phyloP scores from a whole-genome alignment of 2,888 invertebrate genomes.

The Cyclophora albipunctata region DNA sequence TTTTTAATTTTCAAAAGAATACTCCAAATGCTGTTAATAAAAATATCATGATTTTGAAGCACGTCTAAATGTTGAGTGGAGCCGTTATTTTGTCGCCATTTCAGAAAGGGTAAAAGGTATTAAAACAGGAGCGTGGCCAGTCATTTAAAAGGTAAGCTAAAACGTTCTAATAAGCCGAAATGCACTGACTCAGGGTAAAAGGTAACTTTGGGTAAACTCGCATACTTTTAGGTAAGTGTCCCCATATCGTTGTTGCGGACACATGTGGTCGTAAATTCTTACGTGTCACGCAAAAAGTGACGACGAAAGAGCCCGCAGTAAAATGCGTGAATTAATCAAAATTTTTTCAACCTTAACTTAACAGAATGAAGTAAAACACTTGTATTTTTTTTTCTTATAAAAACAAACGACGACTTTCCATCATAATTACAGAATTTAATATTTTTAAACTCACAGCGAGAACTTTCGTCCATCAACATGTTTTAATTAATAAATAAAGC shows the following conservation, averaged over 20 bases:
- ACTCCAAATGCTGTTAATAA: too few species aligned
- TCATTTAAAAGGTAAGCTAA: constrained; percentile 11
- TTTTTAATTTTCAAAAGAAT: too few species aligned
- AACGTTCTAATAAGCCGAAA: constrained; percentile 16
- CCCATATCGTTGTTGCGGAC: constrained; percentile 10
- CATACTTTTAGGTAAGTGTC: constrained; percentile 11
- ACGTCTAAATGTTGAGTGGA: background rate
- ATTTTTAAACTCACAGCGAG: too few species aligned
- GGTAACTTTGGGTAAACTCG: background rate
- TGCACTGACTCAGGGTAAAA: constrained; percentile 2
- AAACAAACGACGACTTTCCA: too few species aligned
- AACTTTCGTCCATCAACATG: background rate
- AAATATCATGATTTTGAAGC: too few species aligned
- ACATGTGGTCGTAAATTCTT: constrained; percentile 1
- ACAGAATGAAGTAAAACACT: constrained; percentile 4
- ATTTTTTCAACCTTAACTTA: constrained; percentile 6
- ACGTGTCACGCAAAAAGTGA: constrained; percentile 4
- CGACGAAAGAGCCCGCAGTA: constrained; percentile 2
- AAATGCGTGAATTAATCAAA: constrained; percentile 13
- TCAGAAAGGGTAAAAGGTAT: constrained; percentile 8
- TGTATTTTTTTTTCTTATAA: too few species aligned
- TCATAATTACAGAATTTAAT: constrained; percentile 3
- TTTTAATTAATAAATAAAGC: background rate
- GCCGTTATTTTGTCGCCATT: constrained; percentile 2
- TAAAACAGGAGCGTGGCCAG: constrained; percentile 4